Base-by-base conservation (phyloP, 2,113 vertebrate species). In the Odocoileus virginianus region DNA sequence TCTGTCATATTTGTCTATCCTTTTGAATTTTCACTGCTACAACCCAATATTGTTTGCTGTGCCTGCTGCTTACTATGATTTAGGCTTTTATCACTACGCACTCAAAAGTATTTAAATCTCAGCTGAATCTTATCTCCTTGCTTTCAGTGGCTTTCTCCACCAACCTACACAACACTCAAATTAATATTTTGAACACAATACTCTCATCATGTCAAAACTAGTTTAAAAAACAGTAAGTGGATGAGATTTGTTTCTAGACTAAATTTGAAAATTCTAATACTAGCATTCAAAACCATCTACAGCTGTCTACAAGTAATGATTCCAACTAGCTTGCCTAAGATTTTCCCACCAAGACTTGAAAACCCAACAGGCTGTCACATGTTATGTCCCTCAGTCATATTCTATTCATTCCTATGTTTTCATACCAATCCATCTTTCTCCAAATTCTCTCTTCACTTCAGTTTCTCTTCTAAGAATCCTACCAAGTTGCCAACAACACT, bases 151-250 rank as follows among this genome's bases (percentile, higher is more conserved):
- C 61, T 60, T 89, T 84, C 47, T 52, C 47, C 5, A 91, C 25
- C 7, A 89, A 33, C 50, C 45, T 84, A 79, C 19, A 92, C 52
- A 87, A 89, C 47, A 81, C 30, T 84, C 88, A 89, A n/a, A 76
- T 89, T 64, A 96, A 58, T 97, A 96, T 94, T 98, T 95, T 95
- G 74, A 96, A 74, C 76, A 87, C 33, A 67, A 84, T 89, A 61
- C 7, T 85, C 85, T 94, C 43, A 97, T 58, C 57, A 50, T 92
- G 57, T 85, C 95, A 95, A 93, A 97, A 97, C 43, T 21, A 67
- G 40, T 27, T 92, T 21, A 91, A 61, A 87, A 87, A 58, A 93
- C 52, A 91, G 43, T 82, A n/a, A 14, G 14, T 11, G 55, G 40
- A 58, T 76, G 10, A 50, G 45, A 33, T 81, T 30, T 4, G 21